phyloP scores from a whole-genome alignment of 2,888 invertebrate genomes.

The Phanerotoma sp. region DNA sequence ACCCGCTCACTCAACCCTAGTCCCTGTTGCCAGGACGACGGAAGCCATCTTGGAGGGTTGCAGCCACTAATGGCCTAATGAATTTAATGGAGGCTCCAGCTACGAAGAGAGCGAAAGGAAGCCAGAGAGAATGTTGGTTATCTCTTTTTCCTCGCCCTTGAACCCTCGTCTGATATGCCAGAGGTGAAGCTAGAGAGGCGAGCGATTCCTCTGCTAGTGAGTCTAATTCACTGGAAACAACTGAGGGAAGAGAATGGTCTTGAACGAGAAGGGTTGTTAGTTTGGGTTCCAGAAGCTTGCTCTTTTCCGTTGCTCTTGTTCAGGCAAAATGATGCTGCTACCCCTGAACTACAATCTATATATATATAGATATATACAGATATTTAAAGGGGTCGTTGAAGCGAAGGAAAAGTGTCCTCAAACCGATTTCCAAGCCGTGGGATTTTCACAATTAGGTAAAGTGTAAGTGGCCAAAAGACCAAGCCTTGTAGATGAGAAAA shows the following conservation, averaged over 20 bases:
- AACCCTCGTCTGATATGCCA: not conserved
- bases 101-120: slow-evolving; percentile 27
- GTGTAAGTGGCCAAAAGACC: slow-evolving; percentile 40
- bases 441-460: slow-evolving; percentile 53
- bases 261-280: slow-evolving; percentile 18
- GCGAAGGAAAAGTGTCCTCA: slow-evolving; percentile 3
- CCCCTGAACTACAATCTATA: not conserved
- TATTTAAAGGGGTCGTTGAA: not conserved
- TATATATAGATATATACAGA: no score
- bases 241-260: not conserved
- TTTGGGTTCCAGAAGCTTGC: slow-evolving; percentile 20
- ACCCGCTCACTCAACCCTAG: slow-evolving; percentile 34
- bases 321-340: slow-evolving; percentile 14
- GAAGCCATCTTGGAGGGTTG: slow-evolving; percentile 58
- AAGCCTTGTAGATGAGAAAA: slow-evolving; percentile 13
- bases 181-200: slow-evolving; percentile 1
- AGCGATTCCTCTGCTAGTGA: slow-evolving; percentile 22
- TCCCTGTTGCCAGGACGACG: slow-evolving; percentile 55
- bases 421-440: slow-evolving; percentile 26
- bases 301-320: slow-evolving; percentile 15
- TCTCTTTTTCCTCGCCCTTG: not conserved
- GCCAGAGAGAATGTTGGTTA: slow-evolving; percentile 13
- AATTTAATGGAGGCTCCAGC: slow-evolving; percentile 55
- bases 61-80: slow-evolving; percentile 59
- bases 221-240: slow-evolving; percentile 18